Conservation (phyloP, 2,888 invertebrate genomes). For the Hypomecis punctinalis region DNA sequence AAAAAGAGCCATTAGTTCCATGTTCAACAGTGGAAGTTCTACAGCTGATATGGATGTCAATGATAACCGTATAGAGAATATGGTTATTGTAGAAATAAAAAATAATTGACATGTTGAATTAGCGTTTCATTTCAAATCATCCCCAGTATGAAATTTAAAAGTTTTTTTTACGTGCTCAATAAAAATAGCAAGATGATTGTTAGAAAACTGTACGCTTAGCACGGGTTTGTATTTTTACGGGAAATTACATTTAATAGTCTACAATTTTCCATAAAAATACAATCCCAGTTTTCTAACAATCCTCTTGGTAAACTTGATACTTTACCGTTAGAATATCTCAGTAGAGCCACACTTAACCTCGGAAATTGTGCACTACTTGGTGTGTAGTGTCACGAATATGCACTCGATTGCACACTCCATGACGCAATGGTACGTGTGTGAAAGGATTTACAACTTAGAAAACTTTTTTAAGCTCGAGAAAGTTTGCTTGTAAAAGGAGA, state of each 20-base stretch:
- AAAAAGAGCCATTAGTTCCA: too few relatives aligned
- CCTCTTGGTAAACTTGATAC: neutral
- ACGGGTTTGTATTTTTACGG: neutral
- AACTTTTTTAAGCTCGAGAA: slow-evolving; percentile 27
- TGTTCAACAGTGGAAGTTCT: too few relatives aligned
- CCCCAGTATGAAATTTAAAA: too few relatives aligned
- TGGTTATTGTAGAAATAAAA: too few relatives aligned
- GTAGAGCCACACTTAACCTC: neutral
- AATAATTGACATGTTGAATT: too few relatives aligned
- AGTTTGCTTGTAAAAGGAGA: slow-evolving; percentile 12
- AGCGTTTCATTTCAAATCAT: too few relatives aligned
- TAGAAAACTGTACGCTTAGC: neutral
- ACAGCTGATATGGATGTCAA: too few relatives aligned
- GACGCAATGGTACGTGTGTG: slow-evolving; percentile 45
- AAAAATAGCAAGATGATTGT: too few relatives aligned
- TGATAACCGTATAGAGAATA: too few relatives aligned
- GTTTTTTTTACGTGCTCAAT: too few relatives aligned
- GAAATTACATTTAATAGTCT: too few relatives aligned
- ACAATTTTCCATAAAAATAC: too few relatives aligned
- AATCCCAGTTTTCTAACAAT: neutral
- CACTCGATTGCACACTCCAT: slow-evolving; percentile 42
- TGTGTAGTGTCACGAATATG: slow-evolving; percentile 23
- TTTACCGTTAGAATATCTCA: slow-evolving; percentile 4
- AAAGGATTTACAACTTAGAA: slow-evolving; percentile 34
- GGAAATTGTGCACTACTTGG: neutral